Evolutionary conservation across 2,888 invertebrate species (phyloP), one percentile per base, ranked within the genome.

Genomic region (Oligia strigilis): DNA sequence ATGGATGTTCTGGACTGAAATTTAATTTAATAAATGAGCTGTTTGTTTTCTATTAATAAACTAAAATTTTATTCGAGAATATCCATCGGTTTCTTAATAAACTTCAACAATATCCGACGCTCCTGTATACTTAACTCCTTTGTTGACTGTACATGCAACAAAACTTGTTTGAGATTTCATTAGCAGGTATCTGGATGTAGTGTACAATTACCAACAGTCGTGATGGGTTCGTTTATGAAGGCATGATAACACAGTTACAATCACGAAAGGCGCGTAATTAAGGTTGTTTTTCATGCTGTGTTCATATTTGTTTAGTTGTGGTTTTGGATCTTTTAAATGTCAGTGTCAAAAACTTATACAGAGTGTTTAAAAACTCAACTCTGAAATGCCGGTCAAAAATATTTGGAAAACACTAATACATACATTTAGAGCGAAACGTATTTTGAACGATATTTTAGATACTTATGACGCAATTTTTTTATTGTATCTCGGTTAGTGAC

Each of bases 121-220:
- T n/a, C n/a, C n/a, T n/a, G n/a, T n/a, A n/a, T n/a, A n/a, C n/a
- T n/a, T n/a, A n/a, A n/a, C n/a, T n/a, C n/a, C n/a, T n/a, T n/a
- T n/a, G n/a, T n/a, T n/a, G n/a, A n/a, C n/a, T n/a, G n/a, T n/a
- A 70, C 60, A 70, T 62, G 49, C 55, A 64, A 80, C 60, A 58
- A 49, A 80, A 75, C 78, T 69, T 75, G 84, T 83, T 87, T 78
- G 62, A 52, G 66, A 79, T 83, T 87, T 78, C 49, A 80, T 83
- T 83, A 78, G 36, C 66, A 72, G 49, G 78, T 73, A 77, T 77
- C 69, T 66, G 55, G 74, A 77, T 72, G 40, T 75, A 65, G 36
- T 55, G 49, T 84, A 70, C 55, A 73, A 73, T 78, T 78, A 75
- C 60, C 17, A 40, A 40, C 71, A 40, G 70, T 78, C 65, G 70